phyloP scores from a whole-genome alignment of 2,888 invertebrate species.

The Panzeria rudis region DNA sequence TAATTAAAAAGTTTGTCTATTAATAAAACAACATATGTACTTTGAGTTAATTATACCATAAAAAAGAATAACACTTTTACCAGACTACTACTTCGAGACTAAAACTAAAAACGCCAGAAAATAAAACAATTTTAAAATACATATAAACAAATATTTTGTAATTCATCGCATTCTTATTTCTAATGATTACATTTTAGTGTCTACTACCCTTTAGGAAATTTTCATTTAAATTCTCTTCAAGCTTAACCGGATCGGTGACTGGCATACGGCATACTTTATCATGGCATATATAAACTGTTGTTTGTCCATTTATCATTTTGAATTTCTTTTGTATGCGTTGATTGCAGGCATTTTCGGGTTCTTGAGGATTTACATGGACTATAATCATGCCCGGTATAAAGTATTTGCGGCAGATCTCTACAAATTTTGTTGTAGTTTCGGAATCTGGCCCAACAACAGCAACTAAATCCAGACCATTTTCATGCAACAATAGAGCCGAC shows the following conservation, averaged over 20 bases:
- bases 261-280: slow-evolving; percentile 83
- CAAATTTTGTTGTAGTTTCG: slow-evolving; percentile 78
- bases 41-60: slow-evolving; percentile 13
- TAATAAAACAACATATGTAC: slow-evolving; percentile 19
- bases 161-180: slow-evolving; percentile 16
- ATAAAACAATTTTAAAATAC: background rate
- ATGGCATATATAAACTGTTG: slow-evolving; percentile 83
- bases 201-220: slow-evolving; percentile 76
- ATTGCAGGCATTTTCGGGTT: slow-evolving; percentile 77
- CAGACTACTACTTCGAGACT: slow-evolving; percentile 21
- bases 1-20: background rate
- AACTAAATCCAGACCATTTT: slow-evolving; percentile 81
- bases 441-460: slow-evolving; percentile 83
- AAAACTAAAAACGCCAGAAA: background rate
- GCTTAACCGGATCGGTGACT: slow-evolving; percentile 80
- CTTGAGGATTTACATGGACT: slow-evolving; percentile 80
- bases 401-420: slow-evolving; percentile 81
- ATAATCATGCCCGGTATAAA: slow-evolving; percentile 83
- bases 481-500: slow-evolving; percentile 80
- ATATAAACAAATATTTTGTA: background rate
- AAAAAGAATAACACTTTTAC: slow-evolving; percentile 4
- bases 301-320: slow-evolving; percentile 82
- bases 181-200: background rate
- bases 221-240: slow-evolving; percentile 80
- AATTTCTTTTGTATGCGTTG: slow-evolving; percentile 80